Percentiles rank a stretch among this genome's conserved stretches.
phyloP scores from a whole-genome alignment of 2,888 invertebrate species.

The Baccha elongata region DNA sequence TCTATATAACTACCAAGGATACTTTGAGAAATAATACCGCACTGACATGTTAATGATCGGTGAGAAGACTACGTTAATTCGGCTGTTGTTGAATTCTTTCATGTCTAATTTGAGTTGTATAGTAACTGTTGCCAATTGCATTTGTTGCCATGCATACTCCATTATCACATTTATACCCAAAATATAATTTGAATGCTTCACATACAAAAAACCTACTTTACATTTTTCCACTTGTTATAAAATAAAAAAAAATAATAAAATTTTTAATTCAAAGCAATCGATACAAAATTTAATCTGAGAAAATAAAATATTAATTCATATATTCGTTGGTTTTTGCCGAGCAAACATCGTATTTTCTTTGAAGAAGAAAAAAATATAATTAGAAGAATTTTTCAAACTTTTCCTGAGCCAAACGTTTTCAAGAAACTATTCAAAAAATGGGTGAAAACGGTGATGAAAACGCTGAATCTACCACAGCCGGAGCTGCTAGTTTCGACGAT shows the following conservation, averaged over 20 bases:
- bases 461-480: background rate
- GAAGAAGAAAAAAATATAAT: background rate
- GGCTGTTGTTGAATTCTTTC: too few relatives aligned
- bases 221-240: background rate
- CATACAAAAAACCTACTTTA: background rate
- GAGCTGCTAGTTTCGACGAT: constrained; percentile 1
- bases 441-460: background rate
- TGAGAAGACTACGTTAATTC: too few relatives aligned
- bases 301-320: background rate
- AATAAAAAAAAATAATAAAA: background rate
- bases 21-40: too few relatives aligned
- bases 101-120: too few relatives aligned
- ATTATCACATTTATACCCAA: too few relatives aligned
- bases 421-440: background rate
- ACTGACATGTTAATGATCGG: too few relatives aligned
- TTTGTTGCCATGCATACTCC: too few relatives aligned
- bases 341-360: background rate
- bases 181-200: too few relatives aligned
- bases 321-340: background rate
- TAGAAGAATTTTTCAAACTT: background rate
- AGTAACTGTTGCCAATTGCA: too few relatives aligned
- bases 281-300: background rate
- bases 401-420: background rate
- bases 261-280: background rate
- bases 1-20: too few relatives aligned